Conservation (phyloP, 2,888 invertebrate genomes). For the Cataglyphis albicans region DNA sequence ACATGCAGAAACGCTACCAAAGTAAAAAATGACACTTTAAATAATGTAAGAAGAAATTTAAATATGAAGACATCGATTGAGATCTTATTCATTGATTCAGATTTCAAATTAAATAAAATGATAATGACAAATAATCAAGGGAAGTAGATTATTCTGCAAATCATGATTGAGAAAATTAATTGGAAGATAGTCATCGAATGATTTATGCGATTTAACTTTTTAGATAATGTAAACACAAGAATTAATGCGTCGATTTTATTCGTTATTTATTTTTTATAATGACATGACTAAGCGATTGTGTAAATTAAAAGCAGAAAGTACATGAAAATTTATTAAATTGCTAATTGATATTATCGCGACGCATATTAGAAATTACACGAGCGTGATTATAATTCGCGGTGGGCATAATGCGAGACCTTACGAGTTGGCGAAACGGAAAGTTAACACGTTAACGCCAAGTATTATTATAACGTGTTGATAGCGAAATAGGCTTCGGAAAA, state of each 20-base stretch:
- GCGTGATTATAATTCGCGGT: slow-evolving; percentile 7
- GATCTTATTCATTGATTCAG: neutral
- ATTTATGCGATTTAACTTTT: slow-evolving; percentile 1
- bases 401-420: slow-evolving; percentile 12
- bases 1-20: neutral
- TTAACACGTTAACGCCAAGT: slow-evolving; percentile 55
- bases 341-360: slow-evolving; percentile 1
- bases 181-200: neutral
- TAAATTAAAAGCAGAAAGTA: neutral
- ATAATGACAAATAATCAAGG: neutral
- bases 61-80: neutral
- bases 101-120: neutral
- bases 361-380: slow-evolving; percentile 21
- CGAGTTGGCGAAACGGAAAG: slow-evolving; percentile 50
- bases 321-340: neutral
- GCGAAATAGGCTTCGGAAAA: slow-evolving; percentile 65
- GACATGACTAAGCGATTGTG: neutral
- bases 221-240: slow-evolving; percentile 7
- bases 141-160: neutral
- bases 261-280: neutral
- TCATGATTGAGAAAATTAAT: slow-evolving; percentile 6
- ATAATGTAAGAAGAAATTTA: neutral
- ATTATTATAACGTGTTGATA: slow-evolving; percentile 66
- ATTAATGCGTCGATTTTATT: neutral
- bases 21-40: neutral